Conservation (phyloP, 2,888 invertebrate genomes). For the Ochropleura leucogaster region DNA sequence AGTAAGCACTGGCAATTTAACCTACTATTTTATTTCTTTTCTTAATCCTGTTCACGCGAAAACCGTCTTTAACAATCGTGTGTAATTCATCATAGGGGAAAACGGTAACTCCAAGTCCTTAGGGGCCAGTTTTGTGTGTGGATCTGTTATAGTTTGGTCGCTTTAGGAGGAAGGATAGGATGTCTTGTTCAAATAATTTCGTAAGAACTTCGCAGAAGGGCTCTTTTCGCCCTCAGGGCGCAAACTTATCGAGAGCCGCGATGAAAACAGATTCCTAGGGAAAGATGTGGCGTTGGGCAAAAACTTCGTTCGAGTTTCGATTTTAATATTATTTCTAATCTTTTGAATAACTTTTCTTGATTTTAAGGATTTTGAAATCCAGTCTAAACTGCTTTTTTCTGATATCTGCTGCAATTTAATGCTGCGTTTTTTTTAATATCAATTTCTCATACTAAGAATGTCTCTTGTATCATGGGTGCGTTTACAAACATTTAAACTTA, state of each 20-base stretch:
- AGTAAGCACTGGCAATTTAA: slow-evolving; percentile 65
- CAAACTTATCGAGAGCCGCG: slow-evolving; percentile 82
- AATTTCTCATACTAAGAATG: too few relatives aligned
- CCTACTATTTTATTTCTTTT: slow-evolving; percentile 65
- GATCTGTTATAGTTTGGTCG: slow-evolving; percentile 65
- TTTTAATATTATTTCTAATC: slow-evolving; percentile 50
- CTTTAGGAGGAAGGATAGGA: slow-evolving; percentile 65
- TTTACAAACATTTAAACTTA: too few relatives aligned
- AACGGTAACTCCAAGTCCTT: slow-evolving; percentile 63
- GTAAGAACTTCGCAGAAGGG: slow-evolving; percentile 86
- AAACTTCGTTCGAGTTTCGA: slow-evolving; percentile 50
- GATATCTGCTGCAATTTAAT: neutral
- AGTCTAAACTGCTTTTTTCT: neutral
- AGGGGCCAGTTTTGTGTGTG: slow-evolving; percentile 76
- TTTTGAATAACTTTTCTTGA: slow-evolving; percentile 32
- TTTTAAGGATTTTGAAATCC: slow-evolving; percentile 20
- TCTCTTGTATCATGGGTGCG: too few relatives aligned
- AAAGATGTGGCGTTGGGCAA: slow-evolving; percentile 68
- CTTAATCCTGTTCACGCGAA: slow-evolving; percentile 67
- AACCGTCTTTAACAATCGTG: slow-evolving; percentile 70
- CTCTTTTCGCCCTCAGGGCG: slow-evolving; percentile 80
- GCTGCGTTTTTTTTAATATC: neutral
- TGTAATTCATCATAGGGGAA: slow-evolving; percentile 67
- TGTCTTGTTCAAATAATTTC: slow-evolving; percentile 87
- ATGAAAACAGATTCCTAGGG: slow-evolving; percentile 67